A percentile compares a stretch with the other conserved stretches of the same genome.
These are phyloP conservation scores for Rhynchophorus ferrugineus DNA, from an alignment of 1,140 invertebrate species.

Conservation along the genomic window DNA sequence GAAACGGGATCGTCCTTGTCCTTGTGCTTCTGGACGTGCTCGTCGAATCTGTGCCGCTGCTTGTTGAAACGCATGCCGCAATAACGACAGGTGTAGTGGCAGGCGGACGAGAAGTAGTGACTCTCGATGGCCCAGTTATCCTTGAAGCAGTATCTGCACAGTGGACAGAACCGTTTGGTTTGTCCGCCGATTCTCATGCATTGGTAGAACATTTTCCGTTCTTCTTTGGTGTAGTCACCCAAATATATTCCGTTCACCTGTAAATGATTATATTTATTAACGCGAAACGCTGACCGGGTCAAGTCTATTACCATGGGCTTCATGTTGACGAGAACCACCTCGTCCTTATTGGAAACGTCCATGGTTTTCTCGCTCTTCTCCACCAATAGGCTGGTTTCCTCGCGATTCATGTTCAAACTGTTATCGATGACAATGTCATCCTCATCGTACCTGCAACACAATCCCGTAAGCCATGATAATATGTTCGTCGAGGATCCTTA, in stretches of 20 bases:
- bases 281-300: background rate
- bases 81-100: conserved; percentile 36
- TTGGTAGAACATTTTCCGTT: conserved; percentile 32
- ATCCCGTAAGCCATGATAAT: background rate
- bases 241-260: conserved; percentile 30
- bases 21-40: conserved; percentile 34
- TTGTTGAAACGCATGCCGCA: conserved; percentile 40
- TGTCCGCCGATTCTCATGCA: conserved; percentile 33
- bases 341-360: conserved; percentile 19
- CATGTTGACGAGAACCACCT: conserved; percentile 22
- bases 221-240: conserved; percentile 34
- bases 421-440: conserved; percentile 19
- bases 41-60: conserved; percentile 32
- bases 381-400: conserved; percentile 9
- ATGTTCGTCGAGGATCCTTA: too few relatives aligned
- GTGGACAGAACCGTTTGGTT: conserved; percentile 36
- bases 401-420: conserved; percentile 16
- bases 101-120: conserved; percentile 36
- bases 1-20: conserved; percentile 27
- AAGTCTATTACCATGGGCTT: conserved; percentile 23
- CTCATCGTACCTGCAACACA: conserved; percentile 9
- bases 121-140: conserved; percentile 41
- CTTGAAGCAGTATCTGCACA: conserved; percentile 39
- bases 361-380: conserved; percentile 18
- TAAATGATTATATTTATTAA: conserved; percentile 7